Conservation (phyloP, 2,113 vertebrate genomes). For the Panurus biarmicus region DNA sequence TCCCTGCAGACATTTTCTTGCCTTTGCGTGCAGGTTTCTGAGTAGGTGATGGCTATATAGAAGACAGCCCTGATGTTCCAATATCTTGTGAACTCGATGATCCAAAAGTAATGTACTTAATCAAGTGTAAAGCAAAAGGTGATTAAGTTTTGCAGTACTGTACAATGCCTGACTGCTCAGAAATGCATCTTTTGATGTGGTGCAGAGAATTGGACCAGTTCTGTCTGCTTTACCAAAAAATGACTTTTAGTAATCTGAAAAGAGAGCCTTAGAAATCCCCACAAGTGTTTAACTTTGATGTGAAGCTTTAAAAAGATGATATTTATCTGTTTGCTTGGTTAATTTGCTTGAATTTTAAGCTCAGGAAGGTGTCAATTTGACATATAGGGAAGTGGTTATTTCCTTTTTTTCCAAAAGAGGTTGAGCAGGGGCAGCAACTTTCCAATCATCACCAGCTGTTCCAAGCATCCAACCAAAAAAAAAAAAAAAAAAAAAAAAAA, state of each 20-base stretch:
- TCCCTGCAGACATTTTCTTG: neutral
- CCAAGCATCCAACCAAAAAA: slow-evolving; percentile 19
- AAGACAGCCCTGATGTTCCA: slow-evolving; percentile 29
- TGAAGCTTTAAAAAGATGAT: slow-evolving; percentile 22
- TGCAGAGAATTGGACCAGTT: slow-evolving; percentile 44
- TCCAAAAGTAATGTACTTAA: slow-evolving; percentile 57
- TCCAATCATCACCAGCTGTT: slow-evolving; percentile 4
- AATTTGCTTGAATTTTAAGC: slow-evolving; percentile 38
- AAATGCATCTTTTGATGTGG: slow-evolving; percentile 52
- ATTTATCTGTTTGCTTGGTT: slow-evolving; percentile 49
- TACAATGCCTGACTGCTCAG: slow-evolving; percentile 59
- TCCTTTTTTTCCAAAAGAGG: neutral
- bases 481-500: neutral
- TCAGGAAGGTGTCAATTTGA: neutral
- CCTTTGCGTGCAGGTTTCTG: neutral
- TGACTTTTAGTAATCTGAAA: neutral
- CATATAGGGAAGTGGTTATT: neutral
- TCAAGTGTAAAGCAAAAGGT: slow-evolving; percentile 60
- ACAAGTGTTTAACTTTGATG: slow-evolving; percentile 47
- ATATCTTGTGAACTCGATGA: slow-evolving; percentile 46
- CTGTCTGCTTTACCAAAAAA: slow-evolving; percentile 33
- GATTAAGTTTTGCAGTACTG: slow-evolving; percentile 45
- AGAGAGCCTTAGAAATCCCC: slow-evolving; percentile 30
- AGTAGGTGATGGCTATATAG: slow-evolving; percentile 1
- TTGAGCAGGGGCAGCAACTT: slow-evolving; percentile 4